Conservation (phyloP, 2,113 vertebrate species). For the Mobula hypostoma region DNA sequence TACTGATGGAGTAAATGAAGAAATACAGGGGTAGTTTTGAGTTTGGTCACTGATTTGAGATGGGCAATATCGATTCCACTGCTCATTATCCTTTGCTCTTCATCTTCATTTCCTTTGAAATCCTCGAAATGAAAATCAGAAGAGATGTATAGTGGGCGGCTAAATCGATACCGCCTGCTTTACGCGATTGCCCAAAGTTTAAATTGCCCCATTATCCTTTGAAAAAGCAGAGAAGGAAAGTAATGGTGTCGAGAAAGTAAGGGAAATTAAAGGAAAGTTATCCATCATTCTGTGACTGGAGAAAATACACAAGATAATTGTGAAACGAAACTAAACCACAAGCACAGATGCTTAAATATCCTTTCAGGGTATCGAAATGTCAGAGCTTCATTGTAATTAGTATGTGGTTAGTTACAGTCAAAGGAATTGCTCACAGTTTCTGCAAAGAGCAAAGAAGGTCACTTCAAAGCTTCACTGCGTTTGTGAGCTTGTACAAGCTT, state of each 20-base stretch:
- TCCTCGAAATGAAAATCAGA: background rate
- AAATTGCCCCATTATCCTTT: background rate
- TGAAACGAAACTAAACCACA: constrained; percentile 3
- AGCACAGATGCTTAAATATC: constrained; percentile 5
- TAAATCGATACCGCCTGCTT: background rate
- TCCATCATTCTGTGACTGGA: constrained; percentile 16
- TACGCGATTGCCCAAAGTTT: background rate
- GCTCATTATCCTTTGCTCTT: background rate
- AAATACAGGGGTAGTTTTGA: background rate
- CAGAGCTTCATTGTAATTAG: background rate
- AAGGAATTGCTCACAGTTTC: background rate
- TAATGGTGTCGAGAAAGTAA: constrained; percentile 10
- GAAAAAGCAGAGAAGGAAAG: background rate
- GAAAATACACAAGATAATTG: constrained; percentile 15
- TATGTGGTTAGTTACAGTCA: background rate
- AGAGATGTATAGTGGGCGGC: background rate
- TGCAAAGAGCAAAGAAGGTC: background rate
- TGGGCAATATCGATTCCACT: background rate
- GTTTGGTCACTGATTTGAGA: background rate
- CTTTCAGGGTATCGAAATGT: background rate
- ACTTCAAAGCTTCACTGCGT: background rate
- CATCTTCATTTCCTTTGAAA: constrained; percentile 17
- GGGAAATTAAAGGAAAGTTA: background rate
- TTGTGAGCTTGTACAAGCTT: background rate
- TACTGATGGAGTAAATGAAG: background rate